Percentiles rank a stretch among this genome's conserved stretches.
Evolutionary conservation across 2,113 vertebrate species (phyloP).

Genomic region (Calyptommatus sinebrachiatus): DNA sequence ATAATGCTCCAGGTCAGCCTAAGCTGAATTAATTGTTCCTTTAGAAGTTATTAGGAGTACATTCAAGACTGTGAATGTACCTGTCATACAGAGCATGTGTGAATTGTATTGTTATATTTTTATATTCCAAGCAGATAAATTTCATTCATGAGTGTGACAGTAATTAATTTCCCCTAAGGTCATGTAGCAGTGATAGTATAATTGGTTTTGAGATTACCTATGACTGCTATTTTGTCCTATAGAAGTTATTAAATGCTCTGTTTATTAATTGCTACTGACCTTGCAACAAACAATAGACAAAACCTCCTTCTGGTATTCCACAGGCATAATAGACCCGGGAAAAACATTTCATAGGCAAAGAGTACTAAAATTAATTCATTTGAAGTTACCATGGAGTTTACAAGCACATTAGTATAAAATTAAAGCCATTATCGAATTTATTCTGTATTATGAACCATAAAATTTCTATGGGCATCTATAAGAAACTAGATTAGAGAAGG

Average conservation of each 20-base stretch:
- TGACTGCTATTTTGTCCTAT: constrained; percentile 62
- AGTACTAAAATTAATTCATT: constrained; percentile 41
- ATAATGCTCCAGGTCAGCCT: constrained; percentile 14
- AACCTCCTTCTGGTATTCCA: constrained; percentile 52
- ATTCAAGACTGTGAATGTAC: background rate
- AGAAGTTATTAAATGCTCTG: constrained; percentile 65
- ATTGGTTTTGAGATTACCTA: constrained; percentile 58
- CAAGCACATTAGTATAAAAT: background rate
- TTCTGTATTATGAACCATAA: background rate
- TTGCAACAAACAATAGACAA: constrained; percentile 63
- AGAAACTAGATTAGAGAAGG: background rate
- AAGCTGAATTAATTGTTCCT: constrained; percentile 46
- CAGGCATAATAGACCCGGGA: background rate
- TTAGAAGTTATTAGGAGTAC: constrained; percentile 24
- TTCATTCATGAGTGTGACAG: constrained; percentile 51
- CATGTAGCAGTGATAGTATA: constrained; percentile 49
- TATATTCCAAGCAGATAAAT: constrained; percentile 57
- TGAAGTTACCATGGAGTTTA: constrained; percentile 28
- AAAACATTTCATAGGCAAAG: constrained; percentile 49
- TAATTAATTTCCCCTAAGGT: constrained; percentile 61
- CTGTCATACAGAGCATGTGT: background rate
- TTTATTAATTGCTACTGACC: constrained; percentile 66
- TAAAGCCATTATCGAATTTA: background rate
- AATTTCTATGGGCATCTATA: background rate
- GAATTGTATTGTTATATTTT: constrained; percentile 43